Evolutionary conservation across 2,888 invertebrate species (phyloP).

Genomic region (Cabera pusaria): DNA sequence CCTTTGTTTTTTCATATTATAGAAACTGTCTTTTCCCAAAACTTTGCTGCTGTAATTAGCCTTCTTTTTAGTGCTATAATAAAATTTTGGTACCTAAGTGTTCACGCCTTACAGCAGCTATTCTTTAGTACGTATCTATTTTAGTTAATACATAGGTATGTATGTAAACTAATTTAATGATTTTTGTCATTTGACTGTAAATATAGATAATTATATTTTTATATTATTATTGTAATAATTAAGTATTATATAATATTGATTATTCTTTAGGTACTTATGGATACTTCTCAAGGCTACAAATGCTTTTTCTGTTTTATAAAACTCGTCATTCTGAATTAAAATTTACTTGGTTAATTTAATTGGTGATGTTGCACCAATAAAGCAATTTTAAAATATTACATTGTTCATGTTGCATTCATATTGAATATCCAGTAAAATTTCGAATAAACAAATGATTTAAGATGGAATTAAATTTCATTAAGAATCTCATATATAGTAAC

Average conservation of each 20-base stretch:
- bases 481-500: conserved; percentile 53
- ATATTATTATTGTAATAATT: conserved; percentile 67
- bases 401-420: too few species aligned
- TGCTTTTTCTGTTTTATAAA: conserved; percentile 37
- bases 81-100: conserved; percentile 43
- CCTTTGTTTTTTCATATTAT: conserved; percentile 29
- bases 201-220: conserved; percentile 80
- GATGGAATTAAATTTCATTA: conserved; percentile 39
- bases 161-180: conserved; percentile 59
- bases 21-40: conserved; percentile 41
- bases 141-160: conserved; percentile 38
- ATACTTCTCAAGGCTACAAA: conserved; percentile 69
- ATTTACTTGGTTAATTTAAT: too few species aligned
- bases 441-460: too few species aligned
- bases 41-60: conserved; percentile 34
- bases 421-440: too few species aligned
- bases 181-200: conserved; percentile 68
- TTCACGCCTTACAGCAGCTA: conserved; percentile 50
- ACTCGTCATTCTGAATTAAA: too few species aligned
- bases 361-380: too few species aligned
- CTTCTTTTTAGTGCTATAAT: conserved; percentile 42
- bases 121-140: conserved; percentile 41
- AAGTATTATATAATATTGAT: conserved; percentile 62
- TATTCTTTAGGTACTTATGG: conserved; percentile 50
- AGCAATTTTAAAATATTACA: too few species aligned